Conservation (phyloP, 2,888 invertebrate species). For the Noctua comes region DNA sequence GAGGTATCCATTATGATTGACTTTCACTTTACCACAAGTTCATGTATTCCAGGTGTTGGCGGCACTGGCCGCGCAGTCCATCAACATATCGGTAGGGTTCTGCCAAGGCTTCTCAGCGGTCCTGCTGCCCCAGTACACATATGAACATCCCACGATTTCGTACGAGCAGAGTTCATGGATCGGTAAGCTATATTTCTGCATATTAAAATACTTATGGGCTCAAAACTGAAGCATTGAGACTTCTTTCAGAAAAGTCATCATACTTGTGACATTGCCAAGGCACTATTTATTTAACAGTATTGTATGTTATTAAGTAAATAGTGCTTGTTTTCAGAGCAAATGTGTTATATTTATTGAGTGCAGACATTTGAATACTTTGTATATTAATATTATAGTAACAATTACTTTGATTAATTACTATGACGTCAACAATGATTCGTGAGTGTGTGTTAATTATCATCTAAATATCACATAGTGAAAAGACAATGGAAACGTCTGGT, state of each 20-base stretch:
- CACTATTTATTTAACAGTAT: slow-evolving; percentile 22
- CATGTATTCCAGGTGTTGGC: slow-evolving; percentile 91
- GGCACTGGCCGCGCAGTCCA: slow-evolving; percentile 93
- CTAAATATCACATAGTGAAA: not conserved
- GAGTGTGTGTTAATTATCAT: slow-evolving; percentile 16
- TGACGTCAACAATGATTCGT: slow-evolving; percentile 10
- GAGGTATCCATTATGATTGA: not conserved
- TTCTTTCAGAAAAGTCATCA: not conserved
- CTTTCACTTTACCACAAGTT: slow-evolving; percentile 64
- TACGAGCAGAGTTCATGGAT: slow-evolving; percentile 93
- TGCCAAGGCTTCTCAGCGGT: slow-evolving; percentile 94
- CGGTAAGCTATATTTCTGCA: slow-evolving; percentile 83
- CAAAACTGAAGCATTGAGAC: no score
- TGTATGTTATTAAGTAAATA: slow-evolving; percentile 28
- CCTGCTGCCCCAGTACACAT: slow-evolving; percentile 92
- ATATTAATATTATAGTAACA: not conserved
- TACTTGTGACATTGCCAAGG: slow-evolving; percentile 8
- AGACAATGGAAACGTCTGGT: not conserved
- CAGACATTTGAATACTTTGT: slow-evolving; percentile 1
- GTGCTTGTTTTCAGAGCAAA: slow-evolving; percentile 28
- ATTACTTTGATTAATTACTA: slow-evolving; percentile 25
- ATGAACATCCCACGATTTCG: slow-evolving; percentile 89
- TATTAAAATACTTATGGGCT: not conserved
- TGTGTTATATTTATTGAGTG: slow-evolving; percentile 17
- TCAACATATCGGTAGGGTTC: slow-evolving; percentile 94